Evolutionary conservation across 2,888 invertebrate genomes (phyloP).

Genomic region (Cryptus viduatorius): DNA sequence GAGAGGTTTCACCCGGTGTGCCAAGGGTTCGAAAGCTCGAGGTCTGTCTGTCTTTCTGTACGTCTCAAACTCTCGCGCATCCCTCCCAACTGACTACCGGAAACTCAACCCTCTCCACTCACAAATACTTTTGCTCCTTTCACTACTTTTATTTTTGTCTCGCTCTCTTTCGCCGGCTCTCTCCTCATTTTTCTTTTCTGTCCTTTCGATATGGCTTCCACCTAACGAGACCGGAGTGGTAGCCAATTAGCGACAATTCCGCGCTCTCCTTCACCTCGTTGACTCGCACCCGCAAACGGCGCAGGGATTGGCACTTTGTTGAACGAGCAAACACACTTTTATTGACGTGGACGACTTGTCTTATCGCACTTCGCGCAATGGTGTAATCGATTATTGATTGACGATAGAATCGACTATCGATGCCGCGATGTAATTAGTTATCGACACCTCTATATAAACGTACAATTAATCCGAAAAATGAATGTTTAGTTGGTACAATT

Average conservation of each 20-base stretch:
- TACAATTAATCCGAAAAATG: no score
- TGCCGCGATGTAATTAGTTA: no score
- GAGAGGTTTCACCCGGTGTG: constrained; percentile 24
- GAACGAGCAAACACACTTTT: not conserved
- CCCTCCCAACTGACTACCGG: constrained; percentile 1
- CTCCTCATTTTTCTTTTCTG: not conserved
- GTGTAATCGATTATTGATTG: not conserved
- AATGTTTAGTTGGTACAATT: no score
- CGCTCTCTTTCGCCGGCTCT: constrained; percentile 3
- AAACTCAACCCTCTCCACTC: constrained; percentile 16
- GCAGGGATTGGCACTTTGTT: constrained; percentile 27
- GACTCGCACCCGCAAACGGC: not conserved
- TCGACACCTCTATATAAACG: no score
- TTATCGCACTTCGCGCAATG: not conserved
- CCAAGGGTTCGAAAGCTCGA: constrained; percentile 16
- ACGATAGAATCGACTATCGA: not conserved
- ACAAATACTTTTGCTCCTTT: constrained; percentile 16
- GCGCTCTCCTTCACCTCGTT: constrained; percentile 10
- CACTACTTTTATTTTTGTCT: not conserved
- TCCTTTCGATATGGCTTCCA: constrained; percentile 41
- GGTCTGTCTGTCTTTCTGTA: not conserved
- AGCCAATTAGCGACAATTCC: constrained; percentile 49
- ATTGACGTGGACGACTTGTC: not conserved
- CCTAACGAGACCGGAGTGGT: constrained; percentile 40
- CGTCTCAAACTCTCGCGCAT: not conserved